These are phyloP conservation scores for Cynodonichthys magdalenae DNA, from an alignment of 2,797 vertebrate genomes.

Conservation along the genomic window DNA sequence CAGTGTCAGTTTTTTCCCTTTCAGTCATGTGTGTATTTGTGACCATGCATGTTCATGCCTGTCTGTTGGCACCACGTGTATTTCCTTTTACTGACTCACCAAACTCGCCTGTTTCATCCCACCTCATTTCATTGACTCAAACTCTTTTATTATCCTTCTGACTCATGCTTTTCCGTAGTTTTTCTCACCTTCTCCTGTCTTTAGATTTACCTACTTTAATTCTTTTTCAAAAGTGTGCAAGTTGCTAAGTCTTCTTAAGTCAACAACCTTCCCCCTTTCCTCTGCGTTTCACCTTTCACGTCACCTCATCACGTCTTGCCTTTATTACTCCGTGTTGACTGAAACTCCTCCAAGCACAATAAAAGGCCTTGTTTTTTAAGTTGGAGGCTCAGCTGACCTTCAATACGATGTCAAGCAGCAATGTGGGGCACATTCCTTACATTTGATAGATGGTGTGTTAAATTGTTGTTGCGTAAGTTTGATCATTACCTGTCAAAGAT, in stretches of 20 bases:
- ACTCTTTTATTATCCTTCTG: conserved; percentile 17
- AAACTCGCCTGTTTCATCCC: conserved; percentile 7
- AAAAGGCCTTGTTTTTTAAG: conserved; percentile 15
- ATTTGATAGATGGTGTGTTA: neutral
- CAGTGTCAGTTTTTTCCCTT: neutral
- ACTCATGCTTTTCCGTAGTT: conserved; percentile 25
- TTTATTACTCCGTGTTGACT: conserved; percentile 26
- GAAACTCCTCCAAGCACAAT: conserved; percentile 10
- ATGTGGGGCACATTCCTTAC: neutral
- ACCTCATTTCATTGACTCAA: conserved; percentile 37
- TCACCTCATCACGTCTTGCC: conserved; percentile 6
- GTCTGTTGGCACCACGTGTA: conserved; percentile 14
- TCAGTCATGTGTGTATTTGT: neutral
- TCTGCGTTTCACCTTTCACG: neutral
- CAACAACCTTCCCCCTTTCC: neutral
- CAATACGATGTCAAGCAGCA: neutral
- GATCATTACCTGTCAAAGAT: neutral
- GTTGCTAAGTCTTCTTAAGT: conserved; percentile 6
- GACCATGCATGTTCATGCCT: conserved; percentile 36
- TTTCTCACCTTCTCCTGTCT: neutral
- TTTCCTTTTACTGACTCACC: conserved; percentile 39
- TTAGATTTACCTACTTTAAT: neutral
- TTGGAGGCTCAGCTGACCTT: conserved; percentile 3
- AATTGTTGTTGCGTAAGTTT: conserved; percentile 1
- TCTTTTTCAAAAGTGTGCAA: neutral